Evolutionary conservation across 1,140 invertebrate genomes (phyloP).

Genomic region (Rhagoletis pomonella): DNA sequence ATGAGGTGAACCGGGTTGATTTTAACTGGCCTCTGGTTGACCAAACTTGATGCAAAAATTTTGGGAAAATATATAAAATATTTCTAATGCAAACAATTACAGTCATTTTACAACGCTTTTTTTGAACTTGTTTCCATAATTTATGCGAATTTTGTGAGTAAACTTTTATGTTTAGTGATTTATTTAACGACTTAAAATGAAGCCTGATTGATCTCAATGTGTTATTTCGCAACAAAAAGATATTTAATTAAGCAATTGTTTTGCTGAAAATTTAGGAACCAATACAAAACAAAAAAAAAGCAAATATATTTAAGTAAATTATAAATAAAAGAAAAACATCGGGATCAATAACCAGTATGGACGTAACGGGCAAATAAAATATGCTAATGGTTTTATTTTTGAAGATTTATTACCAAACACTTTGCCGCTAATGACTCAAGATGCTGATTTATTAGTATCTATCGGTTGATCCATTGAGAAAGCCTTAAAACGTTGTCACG

Average conservation of each 20-base stretch:
- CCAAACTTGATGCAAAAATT: no score
- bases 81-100: no score
- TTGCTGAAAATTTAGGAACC: neutral
- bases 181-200: neutral
- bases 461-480: neutral
- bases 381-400: neutral
- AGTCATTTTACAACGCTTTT: no score
- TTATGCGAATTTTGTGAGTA: no score
- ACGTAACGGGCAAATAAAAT: neutral
- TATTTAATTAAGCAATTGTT: constrained; percentile 15
- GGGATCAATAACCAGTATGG: constrained; percentile 48
- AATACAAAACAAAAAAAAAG: neutral
- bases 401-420: constrained; percentile 15
- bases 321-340: neutral
- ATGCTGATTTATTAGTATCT: constrained; percentile 2
- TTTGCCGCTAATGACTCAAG: constrained; percentile 8
- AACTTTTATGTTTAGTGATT: neutral
- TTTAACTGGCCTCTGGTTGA: no score
- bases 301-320: neutral
- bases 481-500: neutral
- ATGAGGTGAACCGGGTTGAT: no score
- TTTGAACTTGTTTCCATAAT: no score
- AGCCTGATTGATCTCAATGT: neutral
- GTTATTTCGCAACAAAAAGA: neutral
- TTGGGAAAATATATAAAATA: no score